Evolutionary conservation across 2,113 vertebrate species (phyloP).

Genomic region (Siphamia tubifer): DNA sequence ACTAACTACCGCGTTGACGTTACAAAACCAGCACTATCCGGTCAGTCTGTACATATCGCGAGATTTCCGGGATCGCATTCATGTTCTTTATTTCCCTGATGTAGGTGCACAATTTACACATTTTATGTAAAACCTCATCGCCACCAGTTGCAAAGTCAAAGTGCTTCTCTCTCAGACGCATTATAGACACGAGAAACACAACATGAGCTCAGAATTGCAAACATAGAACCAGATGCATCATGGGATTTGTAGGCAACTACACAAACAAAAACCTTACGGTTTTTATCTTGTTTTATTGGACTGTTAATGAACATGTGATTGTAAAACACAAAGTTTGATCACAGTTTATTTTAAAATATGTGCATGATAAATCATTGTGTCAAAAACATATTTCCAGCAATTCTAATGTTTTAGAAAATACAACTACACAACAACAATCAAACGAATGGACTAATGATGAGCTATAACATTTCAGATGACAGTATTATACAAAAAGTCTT

Average conservation of each 20-base stretch:
- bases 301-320: not conserved
- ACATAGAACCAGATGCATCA: not conserved
- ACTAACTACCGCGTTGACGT: constrained; percentile 44
- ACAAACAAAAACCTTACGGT: not conserved
- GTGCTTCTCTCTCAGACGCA: accelerated
- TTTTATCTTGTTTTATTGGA: not conserved
- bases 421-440: constrained; percentile 1
- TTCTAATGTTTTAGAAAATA: constrained; percentile 15
- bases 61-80: not conserved
- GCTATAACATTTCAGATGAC: not conserved
- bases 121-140: too few relatives aligned
- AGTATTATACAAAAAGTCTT: not conserved
- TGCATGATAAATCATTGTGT: not conserved
- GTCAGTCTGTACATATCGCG: constrained; percentile 13
- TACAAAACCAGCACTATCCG: accelerated
- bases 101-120: not conserved
- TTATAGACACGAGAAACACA: not conserved
- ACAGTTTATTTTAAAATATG: not conserved
- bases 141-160: not conserved
- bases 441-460: not conserved
- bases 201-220: not conserved
- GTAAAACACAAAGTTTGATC: not conserved
- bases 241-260: constrained; percentile 51
- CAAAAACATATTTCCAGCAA: not conserved
- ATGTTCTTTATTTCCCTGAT: not conserved